Base-by-base conservation (phyloP, 2,888 invertebrate genomes). In the Scotopteryx bipunctaria region DNA sequence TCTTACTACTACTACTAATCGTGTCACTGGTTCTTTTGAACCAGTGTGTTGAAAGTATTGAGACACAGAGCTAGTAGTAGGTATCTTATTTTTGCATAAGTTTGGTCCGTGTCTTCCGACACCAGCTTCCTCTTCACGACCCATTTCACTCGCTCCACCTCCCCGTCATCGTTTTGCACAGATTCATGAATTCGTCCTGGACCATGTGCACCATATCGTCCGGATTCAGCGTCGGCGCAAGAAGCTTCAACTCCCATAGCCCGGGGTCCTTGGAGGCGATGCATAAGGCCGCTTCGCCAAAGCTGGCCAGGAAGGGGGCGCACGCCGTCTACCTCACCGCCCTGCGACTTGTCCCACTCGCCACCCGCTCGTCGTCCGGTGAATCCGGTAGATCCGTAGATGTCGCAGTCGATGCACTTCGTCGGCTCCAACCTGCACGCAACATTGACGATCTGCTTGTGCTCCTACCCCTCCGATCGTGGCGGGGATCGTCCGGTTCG, bases 231-330 rank as follows among this genome's bases (percentile, higher is more conserved):
- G 93, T 93, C 57, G 94, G 94, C 43, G 93, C 93, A 1, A 97
- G 94, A 64, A 95, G 97, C 76, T 98, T 97, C 23, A 96, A 92
- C 6, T 98, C 98, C 97, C 98, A 99, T 1, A 99, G 92, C 8
- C 99, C 98, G 8, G 98, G 98, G 76, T 99, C 99, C 76, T 97
- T 97, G 88, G 99, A 99, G 79, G 96, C 96, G 1, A 99, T 97
- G 82, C 98, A 97, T 86, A 99, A 99, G 13, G 97, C 94, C 83
- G 96, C 95, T 76, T 98, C 97, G 69, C 96, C 96, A 2, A 96
- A 84, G 32, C 93, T 87, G 25, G 89, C 90, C 43, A 92, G 91
- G 5, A 94, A 94, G 19, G 94, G 93, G 0, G 91, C 92, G 55
- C 93, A 92, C 0, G 97, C 98, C 95, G 71, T 95, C 94, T 33